Percentiles rank a stretch among this genome's conserved stretches.
Evolutionary conservation across 2,113 vertebrate genomes (phyloP).

Genomic region (Nycticebus coucang): DNA sequence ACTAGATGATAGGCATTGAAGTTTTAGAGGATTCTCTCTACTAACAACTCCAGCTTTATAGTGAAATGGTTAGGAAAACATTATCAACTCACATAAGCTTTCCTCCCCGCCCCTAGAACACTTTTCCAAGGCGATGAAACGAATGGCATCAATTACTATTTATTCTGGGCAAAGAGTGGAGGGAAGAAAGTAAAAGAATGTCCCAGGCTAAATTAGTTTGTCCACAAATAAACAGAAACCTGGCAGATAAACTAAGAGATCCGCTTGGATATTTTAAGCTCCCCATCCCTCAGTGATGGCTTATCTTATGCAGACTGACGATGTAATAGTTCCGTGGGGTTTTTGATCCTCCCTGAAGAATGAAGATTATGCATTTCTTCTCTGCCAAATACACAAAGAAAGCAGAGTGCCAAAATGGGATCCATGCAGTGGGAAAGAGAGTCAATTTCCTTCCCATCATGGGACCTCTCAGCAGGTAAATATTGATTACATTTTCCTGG

Average conservation of each 20-base stretch:
- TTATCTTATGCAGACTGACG: conserved; percentile 12
- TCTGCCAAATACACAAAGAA: conserved; percentile 60
- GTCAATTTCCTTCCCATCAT: conserved; percentile 70
- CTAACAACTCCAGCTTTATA: background rate
- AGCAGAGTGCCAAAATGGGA: conserved; percentile 21
- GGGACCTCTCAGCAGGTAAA: conserved; percentile 73
- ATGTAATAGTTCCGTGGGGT: background rate
- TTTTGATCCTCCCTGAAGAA: conserved; percentile 2
- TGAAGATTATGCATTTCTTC: conserved; percentile 7
- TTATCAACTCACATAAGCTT: background rate
- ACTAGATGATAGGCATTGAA: background rate
- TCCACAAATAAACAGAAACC: conserved; percentile 34
- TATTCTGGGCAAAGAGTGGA: background rate
- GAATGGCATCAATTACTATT: background rate
- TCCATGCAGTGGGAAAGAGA: conserved; percentile 8
- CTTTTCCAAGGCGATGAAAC: conserved; percentile 4
- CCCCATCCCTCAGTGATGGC: background rate
- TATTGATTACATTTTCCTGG: conserved; percentile 73
- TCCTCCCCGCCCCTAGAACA: background rate
- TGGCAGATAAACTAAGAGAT: background rate
- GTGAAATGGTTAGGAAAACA: conserved; percentile 6
- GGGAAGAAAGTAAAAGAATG: background rate
- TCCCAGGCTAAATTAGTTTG: background rate
- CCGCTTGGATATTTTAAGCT: background rate
- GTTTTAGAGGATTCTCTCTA: background rate